Evolutionary conservation across 2,888 invertebrate genomes (phyloP).

Genomic region (Prosapia bicincta): DNA sequence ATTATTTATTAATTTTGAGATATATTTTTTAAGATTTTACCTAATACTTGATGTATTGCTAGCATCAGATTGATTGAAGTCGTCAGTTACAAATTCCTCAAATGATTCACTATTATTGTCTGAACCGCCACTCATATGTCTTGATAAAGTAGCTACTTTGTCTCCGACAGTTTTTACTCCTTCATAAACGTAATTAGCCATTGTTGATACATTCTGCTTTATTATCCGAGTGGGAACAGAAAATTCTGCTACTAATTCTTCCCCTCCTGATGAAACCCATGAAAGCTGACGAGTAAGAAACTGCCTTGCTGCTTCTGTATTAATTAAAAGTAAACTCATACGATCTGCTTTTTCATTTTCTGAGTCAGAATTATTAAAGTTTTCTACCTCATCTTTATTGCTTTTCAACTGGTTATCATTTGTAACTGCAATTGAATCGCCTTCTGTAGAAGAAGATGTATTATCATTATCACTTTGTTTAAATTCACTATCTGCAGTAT

Average conservation of each 20-base stretch:
- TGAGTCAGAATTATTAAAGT: conserved; percentile 45
- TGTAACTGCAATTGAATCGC: conserved; percentile 33
- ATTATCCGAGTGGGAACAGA: conserved; percentile 65
- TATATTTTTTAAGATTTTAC: no score
- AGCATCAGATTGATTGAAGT: conserved; percentile 41
- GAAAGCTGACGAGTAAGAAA: conserved; percentile 71
- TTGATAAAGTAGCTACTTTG: conserved; percentile 66
- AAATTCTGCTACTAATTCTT: conserved; percentile 63
- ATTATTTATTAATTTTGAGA: no score
- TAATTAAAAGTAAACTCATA: conserved; percentile 67
- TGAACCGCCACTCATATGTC: conserved; percentile 70
- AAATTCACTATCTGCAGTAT: conserved; percentile 49
- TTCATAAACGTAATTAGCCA: conserved; percentile 69
- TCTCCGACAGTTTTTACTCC: conserved; percentile 72
- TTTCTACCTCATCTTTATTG: conserved; percentile 45
- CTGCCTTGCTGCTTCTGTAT: conserved; percentile 72
- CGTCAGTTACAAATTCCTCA: conserved; percentile 44
- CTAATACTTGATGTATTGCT: conserved; percentile 45
- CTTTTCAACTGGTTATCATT: conserved; percentile 12
- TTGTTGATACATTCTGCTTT: conserved; percentile 69
- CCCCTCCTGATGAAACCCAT: conserved; percentile 64
- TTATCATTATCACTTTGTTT: conserved; percentile 56
- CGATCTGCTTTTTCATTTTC: conserved; percentile 45
- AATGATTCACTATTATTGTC: conserved; percentile 60
- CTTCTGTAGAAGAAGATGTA: conserved; percentile 53